These are phyloP conservation scores for Diaphora mendica DNA, from an alignment of 2,888 invertebrate species.

Conservation along the genomic window DNA sequence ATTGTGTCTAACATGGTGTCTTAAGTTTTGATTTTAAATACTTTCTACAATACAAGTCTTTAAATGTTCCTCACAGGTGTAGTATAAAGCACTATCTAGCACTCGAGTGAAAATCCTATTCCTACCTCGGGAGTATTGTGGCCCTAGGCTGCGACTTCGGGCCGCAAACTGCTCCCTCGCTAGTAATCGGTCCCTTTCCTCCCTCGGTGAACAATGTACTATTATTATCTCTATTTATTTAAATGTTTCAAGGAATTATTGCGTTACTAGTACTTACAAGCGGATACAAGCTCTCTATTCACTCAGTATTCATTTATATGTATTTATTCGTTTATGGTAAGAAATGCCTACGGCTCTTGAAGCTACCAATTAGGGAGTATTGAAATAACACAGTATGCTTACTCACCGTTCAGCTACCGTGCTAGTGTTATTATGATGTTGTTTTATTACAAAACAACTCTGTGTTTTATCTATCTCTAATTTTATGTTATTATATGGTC, in stretches of 20 bases:
- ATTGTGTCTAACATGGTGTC: too few species aligned
- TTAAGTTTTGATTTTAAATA: too few species aligned
- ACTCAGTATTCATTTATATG: background rate
- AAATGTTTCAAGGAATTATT: background rate
- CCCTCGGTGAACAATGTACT: too few species aligned
- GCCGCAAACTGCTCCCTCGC: too few species aligned
- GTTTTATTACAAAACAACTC: background rate
- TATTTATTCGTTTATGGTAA: conserved; percentile 4
- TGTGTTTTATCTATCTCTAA: background rate
- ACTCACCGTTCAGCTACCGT: background rate
- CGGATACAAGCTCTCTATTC: conserved; percentile 7
- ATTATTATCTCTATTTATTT: conserved; percentile 11
- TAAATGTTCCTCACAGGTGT: too few species aligned
- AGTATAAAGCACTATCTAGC: too few species aligned
- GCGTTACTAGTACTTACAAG: background rate
- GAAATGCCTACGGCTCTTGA: conserved; percentile 9
- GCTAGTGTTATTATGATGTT: conserved; percentile 1
- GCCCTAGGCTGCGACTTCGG: too few species aligned
- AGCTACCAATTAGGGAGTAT: conserved; percentile 11
- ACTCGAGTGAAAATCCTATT: too few species aligned
- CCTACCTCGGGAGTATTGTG: too few species aligned
- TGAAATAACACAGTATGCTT: conserved; percentile 1
- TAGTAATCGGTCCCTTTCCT: too few species aligned
- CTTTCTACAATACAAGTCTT: too few species aligned
- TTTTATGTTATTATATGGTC: background rate